Base-by-base conservation (phyloP, 2,113 vertebrate genomes). In the Uria aalge region DNA sequence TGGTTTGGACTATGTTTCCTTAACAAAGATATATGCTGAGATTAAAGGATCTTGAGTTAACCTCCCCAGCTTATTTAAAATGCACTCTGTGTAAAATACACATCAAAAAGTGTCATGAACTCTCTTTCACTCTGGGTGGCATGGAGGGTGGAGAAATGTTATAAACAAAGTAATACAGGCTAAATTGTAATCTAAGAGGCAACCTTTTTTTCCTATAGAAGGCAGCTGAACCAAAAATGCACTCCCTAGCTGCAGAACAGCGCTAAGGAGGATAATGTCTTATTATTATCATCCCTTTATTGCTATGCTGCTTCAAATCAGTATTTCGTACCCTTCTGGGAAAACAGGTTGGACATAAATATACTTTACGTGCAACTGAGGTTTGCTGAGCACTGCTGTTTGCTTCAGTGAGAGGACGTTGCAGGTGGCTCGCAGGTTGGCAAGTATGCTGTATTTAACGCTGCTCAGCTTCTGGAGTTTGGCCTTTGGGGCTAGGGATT, bases 1-100 rank as follows among this genome's bases (percentile, higher is more conserved):
- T 53, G 69, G 41, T 78, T 96, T 85, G 53, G 47, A 88, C 90
- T 95, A 16, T 89, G 59, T 92, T 92, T 92, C 87, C 55, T 90
- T 97, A 90, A 92, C 89, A 95, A 88, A 97, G 92, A 91, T 92
- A 75, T 91, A 91, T 80, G 29, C 78, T 77, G 67, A 81, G 92
- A 96, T 97, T 96, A 97, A 97, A 92, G 78, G 96, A 96, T 96
- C 73, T 95, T 47, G 66, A 90, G 80, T 89, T 96, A 96, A 95
- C 95, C 89, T 95, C 74, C 50, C 18, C 0, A 2, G 77, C 36
- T 97, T 96, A 93, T 93, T 95, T 94, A 67, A 94, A 96, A 95
- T 88, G 85, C 64, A 12, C n/a, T 95, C 91, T 93, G 91, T 95
- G 81, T 95, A 96, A 97, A 97, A 92, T 88, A 93, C 92, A 96